Evolutionary conservation across 1,140 invertebrate genomes (phyloP).

Genomic region (Drosophila sulfurigaster): DNA sequence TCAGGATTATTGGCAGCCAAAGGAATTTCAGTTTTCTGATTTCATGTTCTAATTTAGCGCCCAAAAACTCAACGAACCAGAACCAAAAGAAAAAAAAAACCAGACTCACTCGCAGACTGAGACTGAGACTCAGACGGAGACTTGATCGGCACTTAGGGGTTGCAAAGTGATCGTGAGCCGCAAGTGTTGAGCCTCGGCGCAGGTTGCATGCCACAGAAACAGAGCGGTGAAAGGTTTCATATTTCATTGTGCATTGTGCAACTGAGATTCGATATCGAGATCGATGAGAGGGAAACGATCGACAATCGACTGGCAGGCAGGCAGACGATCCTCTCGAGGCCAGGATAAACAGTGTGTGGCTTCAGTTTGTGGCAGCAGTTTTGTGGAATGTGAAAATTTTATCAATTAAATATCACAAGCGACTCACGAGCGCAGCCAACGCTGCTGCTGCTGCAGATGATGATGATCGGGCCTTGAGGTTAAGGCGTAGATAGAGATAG

Average conservation of each 20-base stretch:
- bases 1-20: constrained; percentile 68
- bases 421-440: constrained; percentile 12
- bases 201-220: constrained; percentile 53
- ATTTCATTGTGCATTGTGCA: constrained; percentile 77
- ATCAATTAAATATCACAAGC: constrained; percentile 77
- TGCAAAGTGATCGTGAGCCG: constrained; percentile 57
- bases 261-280: constrained; percentile 71
- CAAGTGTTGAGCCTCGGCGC: constrained; percentile 59
- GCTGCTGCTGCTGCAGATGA: not conserved
- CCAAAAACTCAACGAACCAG: constrained; percentile 51
- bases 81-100: constrained; percentile 28
- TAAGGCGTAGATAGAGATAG: constrained; percentile 30
- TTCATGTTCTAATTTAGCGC: constrained; percentile 72
- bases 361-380: constrained; percentile 42
- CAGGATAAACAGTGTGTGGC: constrained; percentile 71
- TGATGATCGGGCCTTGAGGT: constrained; percentile 22
- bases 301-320: not conserved
- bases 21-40: constrained; percentile 33
- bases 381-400: constrained; percentile 79
- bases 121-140: constrained; percentile 6
- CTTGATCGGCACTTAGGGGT: constrained; percentile 69
- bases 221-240: constrained; percentile 67
- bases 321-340: constrained; percentile 59
- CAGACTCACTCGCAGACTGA: constrained; percentile 12
- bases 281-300: constrained; percentile 28